Conservation (phyloP, 2,888 invertebrate species). For the Teleogryllus oceanicus region DNA sequence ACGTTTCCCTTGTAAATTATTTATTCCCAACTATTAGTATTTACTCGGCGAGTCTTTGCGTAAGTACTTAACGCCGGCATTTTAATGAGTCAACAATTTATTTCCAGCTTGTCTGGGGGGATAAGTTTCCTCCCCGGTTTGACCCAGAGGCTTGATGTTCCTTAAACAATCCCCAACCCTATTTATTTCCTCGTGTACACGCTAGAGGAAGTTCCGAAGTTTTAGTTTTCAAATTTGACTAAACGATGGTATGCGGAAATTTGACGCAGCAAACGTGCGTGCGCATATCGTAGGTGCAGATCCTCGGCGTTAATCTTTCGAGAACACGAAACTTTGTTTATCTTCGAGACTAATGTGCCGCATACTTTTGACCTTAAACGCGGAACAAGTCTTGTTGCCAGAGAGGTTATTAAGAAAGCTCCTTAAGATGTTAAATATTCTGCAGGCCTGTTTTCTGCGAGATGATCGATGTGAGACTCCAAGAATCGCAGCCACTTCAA, state of each 20-base stretch:
- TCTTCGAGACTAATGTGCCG: not conserved
- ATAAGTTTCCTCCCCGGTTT: too few species aligned
- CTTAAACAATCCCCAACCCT: too few species aligned
- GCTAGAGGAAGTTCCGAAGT: not conserved
- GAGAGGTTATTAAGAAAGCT: conserved; percentile 18
- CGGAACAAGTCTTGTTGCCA: not conserved
- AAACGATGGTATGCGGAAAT: not conserved
- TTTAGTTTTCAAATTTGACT: not conserved
- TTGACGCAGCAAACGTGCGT: not conserved
- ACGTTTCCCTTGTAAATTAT: too few species aligned
- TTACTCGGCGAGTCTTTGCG: too few species aligned
- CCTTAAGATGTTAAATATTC: conserved; percentile 18
- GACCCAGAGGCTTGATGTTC: too few species aligned
- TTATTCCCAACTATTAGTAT: too few species aligned
- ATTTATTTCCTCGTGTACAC: too few species aligned
- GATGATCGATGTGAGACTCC: not conserved
- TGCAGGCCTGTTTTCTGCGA: not conserved
- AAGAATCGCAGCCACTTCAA: conserved; percentile 3
- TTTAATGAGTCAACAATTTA: too few species aligned
- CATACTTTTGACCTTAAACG: not conserved
- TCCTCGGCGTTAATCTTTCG: not conserved
- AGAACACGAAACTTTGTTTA: conserved; percentile 18
- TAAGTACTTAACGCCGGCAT: too few species aligned
- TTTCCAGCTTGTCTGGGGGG: too few species aligned
- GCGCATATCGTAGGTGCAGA: not conserved